Evolutionary conservation across 2,113 vertebrate genomes (phyloP).

Genomic region (Entomyzon cyanotis): DNA sequence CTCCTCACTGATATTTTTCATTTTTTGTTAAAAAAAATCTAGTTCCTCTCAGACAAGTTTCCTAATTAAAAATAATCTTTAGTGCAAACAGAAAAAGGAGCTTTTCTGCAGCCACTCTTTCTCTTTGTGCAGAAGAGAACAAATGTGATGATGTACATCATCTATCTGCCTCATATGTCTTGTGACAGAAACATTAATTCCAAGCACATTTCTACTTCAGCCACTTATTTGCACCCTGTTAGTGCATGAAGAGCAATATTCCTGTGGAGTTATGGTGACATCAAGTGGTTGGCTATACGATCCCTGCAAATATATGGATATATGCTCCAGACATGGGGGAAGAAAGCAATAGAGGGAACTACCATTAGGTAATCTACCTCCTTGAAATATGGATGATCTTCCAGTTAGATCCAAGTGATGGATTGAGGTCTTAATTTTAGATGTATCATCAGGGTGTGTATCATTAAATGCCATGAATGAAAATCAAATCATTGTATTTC

Average conservation of each 20-base stretch:
- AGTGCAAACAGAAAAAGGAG: background rate
- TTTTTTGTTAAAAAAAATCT: background rate
- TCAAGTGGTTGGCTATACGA: background rate
- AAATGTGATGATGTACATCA: background rate
- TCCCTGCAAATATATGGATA: background rate
- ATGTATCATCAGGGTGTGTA: background rate
- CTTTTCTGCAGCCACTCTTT: background rate
- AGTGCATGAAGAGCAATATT: background rate
- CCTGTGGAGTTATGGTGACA: constrained; percentile 1
- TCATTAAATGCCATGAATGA: background rate
- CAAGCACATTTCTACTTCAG: background rate
- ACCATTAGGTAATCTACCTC: background rate
- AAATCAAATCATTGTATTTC: background rate
- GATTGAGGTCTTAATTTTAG: background rate
- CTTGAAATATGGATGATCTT: background rate
- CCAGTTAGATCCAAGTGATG: background rate
- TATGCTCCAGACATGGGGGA: background rate
- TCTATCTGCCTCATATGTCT: background rate
- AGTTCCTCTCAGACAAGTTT: background rate
- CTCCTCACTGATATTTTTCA: background rate
- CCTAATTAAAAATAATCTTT: background rate
- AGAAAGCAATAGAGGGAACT: background rate
- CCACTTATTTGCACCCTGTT: constrained; percentile 20
- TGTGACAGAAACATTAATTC: constrained; percentile 2
- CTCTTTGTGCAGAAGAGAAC: background rate